Conservation (phyloP, 2,113 vertebrate genomes). For the Brevimyrus niger region DNA sequence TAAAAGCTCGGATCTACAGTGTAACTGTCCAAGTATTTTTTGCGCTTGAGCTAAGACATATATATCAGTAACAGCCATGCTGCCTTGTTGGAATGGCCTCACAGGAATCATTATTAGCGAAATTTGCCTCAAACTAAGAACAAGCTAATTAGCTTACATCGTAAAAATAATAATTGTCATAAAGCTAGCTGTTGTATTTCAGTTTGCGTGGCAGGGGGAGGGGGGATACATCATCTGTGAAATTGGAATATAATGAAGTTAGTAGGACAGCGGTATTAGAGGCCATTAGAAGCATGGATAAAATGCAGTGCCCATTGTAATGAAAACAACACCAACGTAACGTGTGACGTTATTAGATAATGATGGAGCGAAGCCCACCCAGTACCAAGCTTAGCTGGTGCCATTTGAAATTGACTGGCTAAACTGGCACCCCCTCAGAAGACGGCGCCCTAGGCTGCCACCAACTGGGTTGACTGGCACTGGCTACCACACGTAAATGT, state of each 20-base stretch:
- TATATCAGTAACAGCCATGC: background rate
- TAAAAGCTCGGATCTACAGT: background rate
- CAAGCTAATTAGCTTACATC: constrained; percentile 3
- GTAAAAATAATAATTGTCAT: constrained; percentile 2
- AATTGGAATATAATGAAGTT: constrained; percentile 9
- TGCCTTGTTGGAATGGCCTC: background rate
- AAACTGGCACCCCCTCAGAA: background rate
- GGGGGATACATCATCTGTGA: background rate
- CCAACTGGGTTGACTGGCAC: background rate
- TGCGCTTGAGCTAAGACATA: background rate
- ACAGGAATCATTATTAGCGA: background rate
- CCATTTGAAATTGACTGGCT: background rate
- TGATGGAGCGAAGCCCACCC: background rate
- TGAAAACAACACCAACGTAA: background rate
- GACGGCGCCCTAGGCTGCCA: background rate
- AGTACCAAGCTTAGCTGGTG: background rate
- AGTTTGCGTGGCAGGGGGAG: background rate
- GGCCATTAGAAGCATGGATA: background rate
- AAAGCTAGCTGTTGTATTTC: background rate
- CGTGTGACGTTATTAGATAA: background rate
- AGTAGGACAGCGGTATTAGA: background rate
- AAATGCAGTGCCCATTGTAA: background rate
- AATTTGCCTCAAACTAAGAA: constrained; percentile 2
- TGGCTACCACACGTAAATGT: background rate
- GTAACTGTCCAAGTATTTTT: background rate